Evolutionary conservation across 2,888 invertebrate genomes (phyloP), one percentile per base, ranked within the genome.

Genomic region (Limnephilus lunatus): DNA sequence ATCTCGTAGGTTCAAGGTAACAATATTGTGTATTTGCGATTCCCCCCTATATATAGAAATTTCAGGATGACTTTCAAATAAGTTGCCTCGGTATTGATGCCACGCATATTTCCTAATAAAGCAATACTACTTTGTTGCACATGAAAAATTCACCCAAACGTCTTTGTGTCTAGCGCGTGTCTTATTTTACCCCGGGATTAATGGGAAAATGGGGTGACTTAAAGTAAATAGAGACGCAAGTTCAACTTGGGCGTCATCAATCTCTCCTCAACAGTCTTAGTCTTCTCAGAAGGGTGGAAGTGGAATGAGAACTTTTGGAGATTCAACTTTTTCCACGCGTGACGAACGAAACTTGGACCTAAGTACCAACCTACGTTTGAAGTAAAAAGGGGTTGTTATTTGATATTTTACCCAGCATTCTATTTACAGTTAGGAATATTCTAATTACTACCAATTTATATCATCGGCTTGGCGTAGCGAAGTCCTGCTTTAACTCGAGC

Each of bases 191-290:
- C 85, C 44, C 86, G 44, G 44, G 35, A 86, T 86, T 86, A 86
- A 86, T 86, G 86, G 44, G 86, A 86, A 86, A 86, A 48, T 35
- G n/a, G 86, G 86, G 86, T 86, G 44, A 48, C 35, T 44, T 86
- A 3, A 83, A 86, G 86, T 86, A 86, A 86, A 86, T 44, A 86
- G 86, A 86, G 44, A 86, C 86, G 44, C 44, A 48, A 86, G 86
- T 86, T 86, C 86, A 44, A 44, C 30, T 86, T 48, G 14, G 39
- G 44, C 11, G 44, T 44, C 86, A 86, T 86, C 86, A 86, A 86
- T 86, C 86, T 86, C 86, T 44, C 44, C 44, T 86, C 86, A 44
- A 48, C 39, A 32, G 82, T 32, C 83, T 83, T 25, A 32, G 82
- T 32, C 83, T 83, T 25, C 83, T 32, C 25, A 83, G 83, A 32